A percentile compares a stretch with the other conserved stretches of the same genome.
These are phyloP conservation scores for Bombus vancouverensis DNA, from an alignment of 1,140 invertebrate genomes.

Conservation along the genomic window DNA sequence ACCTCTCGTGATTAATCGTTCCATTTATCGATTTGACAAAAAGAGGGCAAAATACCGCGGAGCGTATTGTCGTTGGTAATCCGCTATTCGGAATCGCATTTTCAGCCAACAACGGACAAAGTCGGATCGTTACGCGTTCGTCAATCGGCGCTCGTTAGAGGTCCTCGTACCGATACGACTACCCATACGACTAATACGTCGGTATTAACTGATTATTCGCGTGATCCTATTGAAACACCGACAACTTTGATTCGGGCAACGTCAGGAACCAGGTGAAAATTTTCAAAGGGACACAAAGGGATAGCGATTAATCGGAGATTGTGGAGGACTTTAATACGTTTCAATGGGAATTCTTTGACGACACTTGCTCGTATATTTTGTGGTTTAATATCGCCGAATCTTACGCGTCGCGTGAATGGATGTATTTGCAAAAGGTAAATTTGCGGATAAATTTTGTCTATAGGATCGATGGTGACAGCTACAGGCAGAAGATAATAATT, in stretches of 20 bases:
- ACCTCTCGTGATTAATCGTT: constrained; percentile 22
- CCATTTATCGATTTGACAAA: constrained; percentile 25
- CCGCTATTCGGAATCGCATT: constrained; percentile 33
- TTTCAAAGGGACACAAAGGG: background rate
- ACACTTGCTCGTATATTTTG: too few relatives aligned
- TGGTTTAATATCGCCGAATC: too few relatives aligned
- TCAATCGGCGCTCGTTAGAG: constrained; percentile 43
- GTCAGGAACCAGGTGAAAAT: background rate
- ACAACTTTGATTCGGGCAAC: background rate
- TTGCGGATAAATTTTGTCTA: background rate
- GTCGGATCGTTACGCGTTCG: constrained; percentile 45
- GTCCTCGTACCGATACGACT: too few relatives aligned
- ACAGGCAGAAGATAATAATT: constrained; percentile 19
- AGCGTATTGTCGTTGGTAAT: constrained; percentile 18
- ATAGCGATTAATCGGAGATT: background rate
- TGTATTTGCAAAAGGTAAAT: background rate
- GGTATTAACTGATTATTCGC: constrained; percentile 26
- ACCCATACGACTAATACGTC: background rate
- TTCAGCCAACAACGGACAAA: constrained; percentile 14
- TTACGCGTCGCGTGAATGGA: background rate
- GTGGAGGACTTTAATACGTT: background rate
- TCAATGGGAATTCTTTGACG: background rate
- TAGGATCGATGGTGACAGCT: background rate
- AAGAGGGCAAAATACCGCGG: constrained; percentile 18
- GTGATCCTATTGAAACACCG: too few relatives aligned